A percentile compares a stretch with the other conserved stretches of the same genome.
Conservation (phyloP, 2,113 vertebrate species). For the Jacana jacana region DNA sequence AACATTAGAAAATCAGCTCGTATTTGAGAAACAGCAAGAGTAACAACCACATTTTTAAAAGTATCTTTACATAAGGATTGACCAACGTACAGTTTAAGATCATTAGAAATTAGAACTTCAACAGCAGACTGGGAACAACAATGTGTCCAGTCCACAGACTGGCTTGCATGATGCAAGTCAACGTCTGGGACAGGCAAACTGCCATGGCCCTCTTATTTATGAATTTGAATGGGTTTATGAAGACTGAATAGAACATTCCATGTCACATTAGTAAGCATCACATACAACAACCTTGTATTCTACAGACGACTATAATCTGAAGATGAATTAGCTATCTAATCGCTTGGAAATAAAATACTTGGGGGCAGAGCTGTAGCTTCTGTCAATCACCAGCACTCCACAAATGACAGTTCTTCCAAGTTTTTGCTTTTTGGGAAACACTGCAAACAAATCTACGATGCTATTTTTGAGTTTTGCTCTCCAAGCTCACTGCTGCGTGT, state of each 20-base stretch:
- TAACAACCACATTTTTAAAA: neutral
- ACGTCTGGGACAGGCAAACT: neutral
- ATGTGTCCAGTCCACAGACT: too few species aligned
- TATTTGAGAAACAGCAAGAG: neutral
- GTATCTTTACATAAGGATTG: neutral
- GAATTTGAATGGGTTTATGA: neutral
- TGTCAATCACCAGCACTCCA: neutral
- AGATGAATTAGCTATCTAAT: neutral
- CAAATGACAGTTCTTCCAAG: neutral
- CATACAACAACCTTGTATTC: neutral
- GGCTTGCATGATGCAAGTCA: neutral
- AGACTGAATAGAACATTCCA: neutral
- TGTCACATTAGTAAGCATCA: neutral
- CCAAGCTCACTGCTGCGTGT: neutral
- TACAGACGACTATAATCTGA: neutral
- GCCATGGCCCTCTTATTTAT: neutral
- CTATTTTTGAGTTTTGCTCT: neutral
- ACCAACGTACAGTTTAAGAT: accelerated
- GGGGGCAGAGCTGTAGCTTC: neutral
- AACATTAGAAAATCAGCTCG: neutral
- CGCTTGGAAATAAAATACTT: neutral
- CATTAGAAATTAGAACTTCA: neutral
- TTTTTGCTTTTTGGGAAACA: neutral
- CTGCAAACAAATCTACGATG: neutral
- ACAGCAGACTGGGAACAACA: neutral